Base-by-base conservation (phyloP, 1,140 invertebrate species). In the Drosophila murphyi region DNA sequence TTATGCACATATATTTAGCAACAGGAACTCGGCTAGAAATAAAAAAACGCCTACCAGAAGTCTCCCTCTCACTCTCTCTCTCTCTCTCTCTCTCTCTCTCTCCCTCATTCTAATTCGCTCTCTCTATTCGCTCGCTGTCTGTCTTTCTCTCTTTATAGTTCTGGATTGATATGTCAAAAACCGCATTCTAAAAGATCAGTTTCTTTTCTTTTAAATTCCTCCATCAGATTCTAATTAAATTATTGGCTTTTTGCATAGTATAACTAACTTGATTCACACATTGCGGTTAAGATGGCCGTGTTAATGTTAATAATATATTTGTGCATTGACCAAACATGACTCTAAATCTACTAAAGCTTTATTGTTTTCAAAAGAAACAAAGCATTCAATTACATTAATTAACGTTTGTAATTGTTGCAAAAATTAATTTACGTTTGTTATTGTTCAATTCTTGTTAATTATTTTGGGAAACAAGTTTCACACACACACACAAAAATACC, bases 21-120 rank as follows among this genome's bases (percentile, higher is more conserved):
- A 75, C 85, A 85, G 83, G 83, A 88, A 88, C 83, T 88, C 51
- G 68, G 54, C 65, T 59, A 65, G 37, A 57, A 60, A 69, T 20
- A 5, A 35, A n/a, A 35, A 28, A 80, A 73, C 76, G 79, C 76
- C 82, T 68, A 54, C 68, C 57, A 52, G 48, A 37, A 32, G 55
- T 34, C 32, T 29, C 20, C 5, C 5, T 54, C 20, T 56, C 4
- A 29, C 29, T 32, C 51, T 47, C 62, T 72, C 6, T 6, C 20
- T 56, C 4, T 37, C 29, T 32, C 51, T 47, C 62, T 72, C 6
- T 6, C 10, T 71, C 28, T 31, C 78, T 82, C 69, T 75, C 54
- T 12, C 12, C 12, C 12, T 12, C 12, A 12, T 12, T 12, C 12
- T 12, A 12, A 12, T 12, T 29, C 20, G 2, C 5, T 32, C 51